Percentiles rank a stretch among this genome's conserved stretches.
These are phyloP conservation scores for Stegophylla sp. DNA, from an alignment of 2,888 invertebrate genomes.

Conservation along the genomic window DNA sequence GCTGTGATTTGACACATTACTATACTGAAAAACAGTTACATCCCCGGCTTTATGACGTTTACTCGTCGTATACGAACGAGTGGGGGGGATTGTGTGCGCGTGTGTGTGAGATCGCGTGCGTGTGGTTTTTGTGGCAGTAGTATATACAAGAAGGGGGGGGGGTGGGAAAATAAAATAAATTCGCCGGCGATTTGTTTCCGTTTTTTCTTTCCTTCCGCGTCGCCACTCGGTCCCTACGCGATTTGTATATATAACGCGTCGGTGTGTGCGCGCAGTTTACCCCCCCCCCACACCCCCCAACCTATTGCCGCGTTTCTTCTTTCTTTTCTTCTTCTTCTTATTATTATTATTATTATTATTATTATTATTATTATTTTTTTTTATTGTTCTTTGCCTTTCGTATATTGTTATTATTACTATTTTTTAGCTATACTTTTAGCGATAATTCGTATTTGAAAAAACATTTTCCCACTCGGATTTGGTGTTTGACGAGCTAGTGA, in stretches of 20 bases:
- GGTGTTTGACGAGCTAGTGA: too few species aligned
- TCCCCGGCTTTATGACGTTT: constrained; percentile 36
- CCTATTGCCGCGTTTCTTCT: background rate
- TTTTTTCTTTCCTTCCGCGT: background rate
- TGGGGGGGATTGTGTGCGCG: too few species aligned
- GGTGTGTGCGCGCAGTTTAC: constrained; percentile 10
- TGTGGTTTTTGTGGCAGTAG: background rate
- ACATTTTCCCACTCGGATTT: background rate
- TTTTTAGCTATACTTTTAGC: background rate
- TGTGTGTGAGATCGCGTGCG: background rate
- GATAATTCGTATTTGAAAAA: background rate
- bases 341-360: background rate
- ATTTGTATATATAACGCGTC: constrained; percentile 29
- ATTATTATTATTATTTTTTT: background rate
- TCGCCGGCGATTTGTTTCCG: constrained; percentile 48
- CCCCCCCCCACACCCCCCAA: too few species aligned
- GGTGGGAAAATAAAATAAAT: constrained; percentile 38
- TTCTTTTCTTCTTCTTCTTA: background rate
- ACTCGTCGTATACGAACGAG: too few species aligned
- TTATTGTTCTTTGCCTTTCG: too few species aligned
- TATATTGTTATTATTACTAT: background rate
- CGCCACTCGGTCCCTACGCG: constrained; percentile 1
- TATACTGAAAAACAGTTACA: constrained; percentile 31
- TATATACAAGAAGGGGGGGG: background rate
- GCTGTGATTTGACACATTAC: constrained; percentile 37